Evolutionary conservation across 2,113 vertebrate genomes (phyloP).

Genomic region (Athene cunicularia): DNA sequence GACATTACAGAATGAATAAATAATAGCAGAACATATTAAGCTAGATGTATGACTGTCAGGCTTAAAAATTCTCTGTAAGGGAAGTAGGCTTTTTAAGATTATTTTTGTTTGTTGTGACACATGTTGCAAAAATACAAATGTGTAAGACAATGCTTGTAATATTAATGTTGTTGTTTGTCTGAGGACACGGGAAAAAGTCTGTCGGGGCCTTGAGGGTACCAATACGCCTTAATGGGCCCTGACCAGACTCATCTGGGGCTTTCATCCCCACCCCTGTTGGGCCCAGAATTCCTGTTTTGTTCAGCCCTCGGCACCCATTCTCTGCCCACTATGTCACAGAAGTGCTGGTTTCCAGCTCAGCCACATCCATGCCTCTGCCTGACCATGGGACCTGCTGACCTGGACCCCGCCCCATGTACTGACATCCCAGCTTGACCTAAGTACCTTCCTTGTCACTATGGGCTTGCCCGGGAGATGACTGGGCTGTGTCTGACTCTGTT

Average conservation of each 20-base stretch:
- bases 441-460: neutral
- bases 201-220: neutral
- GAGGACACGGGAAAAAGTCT: neutral
- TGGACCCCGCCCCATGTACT: neutral
- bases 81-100: neutral
- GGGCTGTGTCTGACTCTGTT: neutral
- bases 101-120: neutral
- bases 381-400: neutral
- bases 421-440: neutral
- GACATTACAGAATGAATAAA: neutral
- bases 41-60: neutral
- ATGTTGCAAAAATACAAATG: neutral
- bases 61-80: neutral
- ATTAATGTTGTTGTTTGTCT: neutral
- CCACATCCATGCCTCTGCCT: neutral
- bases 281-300: neutral
- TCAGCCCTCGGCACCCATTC: neutral
- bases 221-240: neutral
- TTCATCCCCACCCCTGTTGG: neutral
- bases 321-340: neutral
- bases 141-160: neutral
- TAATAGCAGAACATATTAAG: neutral
- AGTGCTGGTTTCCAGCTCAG: neutral
- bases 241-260: accelerated
- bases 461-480: neutral